phyloP scores from a whole-genome alignment of 2,888 invertebrate genomes.

The Heliconius sara region DNA sequence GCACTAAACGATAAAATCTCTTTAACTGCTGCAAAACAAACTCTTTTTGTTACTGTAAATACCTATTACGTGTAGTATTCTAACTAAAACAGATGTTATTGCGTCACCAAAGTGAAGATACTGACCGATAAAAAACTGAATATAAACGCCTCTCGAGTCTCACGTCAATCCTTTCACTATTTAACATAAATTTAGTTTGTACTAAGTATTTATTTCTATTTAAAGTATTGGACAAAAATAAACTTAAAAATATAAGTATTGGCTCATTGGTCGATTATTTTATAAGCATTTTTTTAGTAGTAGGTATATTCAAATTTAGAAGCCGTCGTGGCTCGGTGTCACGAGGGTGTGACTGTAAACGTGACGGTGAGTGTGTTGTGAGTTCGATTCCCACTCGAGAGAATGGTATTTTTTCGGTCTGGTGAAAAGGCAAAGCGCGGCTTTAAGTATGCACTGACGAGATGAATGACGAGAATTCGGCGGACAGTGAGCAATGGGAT shows the following conservation, averaged over 20 bases:
- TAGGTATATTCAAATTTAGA: too few species aligned
- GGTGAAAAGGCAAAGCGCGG: too few species aligned
- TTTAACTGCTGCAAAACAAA: constrained; percentile 12
- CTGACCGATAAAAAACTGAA: background rate
- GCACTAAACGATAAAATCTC: background rate
- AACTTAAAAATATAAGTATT: background rate
- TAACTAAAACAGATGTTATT: constrained; percentile 24
- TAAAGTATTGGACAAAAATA: background rate
- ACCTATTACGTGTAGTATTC: constrained; percentile 8
- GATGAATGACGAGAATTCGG: too few species aligned
- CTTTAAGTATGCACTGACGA: too few species aligned
- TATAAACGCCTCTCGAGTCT: constrained; percentile 20
- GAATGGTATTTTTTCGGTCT: too few species aligned
- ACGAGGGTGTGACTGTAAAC: too few species aligned
- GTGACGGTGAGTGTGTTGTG: too few species aligned
- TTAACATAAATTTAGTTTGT: constrained; percentile 18
- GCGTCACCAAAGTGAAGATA: constrained; percentile 20
- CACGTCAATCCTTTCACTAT: constrained; percentile 35
- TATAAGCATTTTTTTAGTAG: too few species aligned
- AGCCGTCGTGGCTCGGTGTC: too few species aligned
- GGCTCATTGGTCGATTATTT: background rate
- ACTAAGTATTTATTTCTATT: background rate
- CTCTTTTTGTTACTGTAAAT: constrained; percentile 1
- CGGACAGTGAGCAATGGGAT: too few species aligned
- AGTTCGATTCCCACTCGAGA: too few species aligned